phyloP scores from a whole-genome alignment of 2,888 invertebrate species.

The Tetrapedia diversipes region DNA sequence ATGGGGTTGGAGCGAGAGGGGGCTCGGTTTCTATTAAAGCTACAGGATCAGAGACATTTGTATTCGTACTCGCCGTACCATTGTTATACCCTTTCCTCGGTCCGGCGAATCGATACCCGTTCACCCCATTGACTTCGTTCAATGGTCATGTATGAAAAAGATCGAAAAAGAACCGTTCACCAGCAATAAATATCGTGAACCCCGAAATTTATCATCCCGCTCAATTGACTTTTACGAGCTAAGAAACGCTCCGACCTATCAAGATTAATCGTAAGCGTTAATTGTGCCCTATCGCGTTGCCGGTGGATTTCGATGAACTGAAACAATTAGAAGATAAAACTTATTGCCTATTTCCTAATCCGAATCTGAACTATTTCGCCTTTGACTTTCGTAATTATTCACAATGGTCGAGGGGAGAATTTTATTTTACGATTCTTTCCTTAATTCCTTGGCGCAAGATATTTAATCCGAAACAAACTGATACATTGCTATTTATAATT shows the following conservation, averaged over 20 bases:
- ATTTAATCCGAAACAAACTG: background rate
- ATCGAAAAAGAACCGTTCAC: conserved; percentile 21
- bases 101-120: conserved; percentile 44
- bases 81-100: conserved; percentile 34
- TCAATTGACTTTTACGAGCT: conserved; percentile 44
- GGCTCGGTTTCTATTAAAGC: conserved; percentile 23
- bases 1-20: no score
- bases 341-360: no score
- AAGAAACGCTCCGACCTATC: conserved; percentile 9
- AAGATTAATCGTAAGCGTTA: conserved; percentile 22
- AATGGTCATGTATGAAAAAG: conserved; percentile 43
- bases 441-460: background rate
- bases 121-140: conserved; percentile 50
- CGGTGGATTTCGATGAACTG: background rate
- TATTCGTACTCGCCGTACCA: conserved; percentile 38
- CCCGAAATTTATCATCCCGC: conserved; percentile 46
- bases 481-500: background rate
- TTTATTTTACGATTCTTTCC: no score
- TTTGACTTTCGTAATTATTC: background rate
- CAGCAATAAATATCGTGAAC: conserved; percentile 46
- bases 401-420: background rate
- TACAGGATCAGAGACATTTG: conserved; percentile 15
- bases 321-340: background rate
- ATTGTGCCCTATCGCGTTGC: background rate
- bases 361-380: background rate